A percentile compares a stretch with the other conserved stretches of the same genome.
These are phyloP conservation scores for Tichodroma muraria DNA, from an alignment of 2,113 vertebrate species.

Conservation along the genomic window DNA sequence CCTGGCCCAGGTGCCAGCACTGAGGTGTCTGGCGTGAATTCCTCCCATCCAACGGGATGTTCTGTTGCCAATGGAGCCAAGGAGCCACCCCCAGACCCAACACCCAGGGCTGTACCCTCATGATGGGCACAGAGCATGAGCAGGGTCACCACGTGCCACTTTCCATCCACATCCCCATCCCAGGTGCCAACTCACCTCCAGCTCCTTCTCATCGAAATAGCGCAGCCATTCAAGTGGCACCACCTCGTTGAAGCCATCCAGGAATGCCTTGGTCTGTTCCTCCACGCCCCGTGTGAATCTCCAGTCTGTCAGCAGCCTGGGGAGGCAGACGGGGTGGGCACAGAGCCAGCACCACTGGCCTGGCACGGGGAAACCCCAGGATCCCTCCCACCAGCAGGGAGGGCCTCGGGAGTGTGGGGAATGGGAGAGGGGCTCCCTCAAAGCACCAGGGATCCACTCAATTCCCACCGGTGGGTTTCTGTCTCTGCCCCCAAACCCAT, in stretches of 20 bases:
- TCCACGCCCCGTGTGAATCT: constrained; percentile 93
- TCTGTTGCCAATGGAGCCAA: neutral
- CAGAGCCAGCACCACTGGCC: neutral
- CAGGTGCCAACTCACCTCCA: constrained; percentile 68
- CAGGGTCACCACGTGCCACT: rapidly evolving
- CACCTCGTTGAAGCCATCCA: constrained; percentile 96
- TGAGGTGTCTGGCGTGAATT: neutral
- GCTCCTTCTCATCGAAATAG: constrained; percentile 96
- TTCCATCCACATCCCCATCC: rapidly evolving
- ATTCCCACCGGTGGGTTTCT: neutral
- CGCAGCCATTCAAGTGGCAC: constrained; percentile 95
- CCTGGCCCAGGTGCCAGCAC: neutral
- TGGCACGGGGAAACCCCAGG: rapidly evolving
- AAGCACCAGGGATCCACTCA: neutral
- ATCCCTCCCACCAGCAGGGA: neutral
- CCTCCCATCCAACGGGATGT: rapidly evolving
- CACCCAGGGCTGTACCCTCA: rapidly evolving
- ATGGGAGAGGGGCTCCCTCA: neutral
- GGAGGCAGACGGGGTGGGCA: neutral
- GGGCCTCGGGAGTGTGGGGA: rapidly evolving
- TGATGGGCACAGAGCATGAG: rapidly evolving
- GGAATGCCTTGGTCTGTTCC: constrained; percentile 96
- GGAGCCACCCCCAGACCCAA: rapidly evolving
- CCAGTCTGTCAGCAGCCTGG: constrained; percentile 96
- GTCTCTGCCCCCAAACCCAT: neutral